Evolutionary conservation across 2,797 vertebrate species (phyloP), one percentile per base, ranked within the genome.

Genomic region (Okamejei kenojei): DNA sequence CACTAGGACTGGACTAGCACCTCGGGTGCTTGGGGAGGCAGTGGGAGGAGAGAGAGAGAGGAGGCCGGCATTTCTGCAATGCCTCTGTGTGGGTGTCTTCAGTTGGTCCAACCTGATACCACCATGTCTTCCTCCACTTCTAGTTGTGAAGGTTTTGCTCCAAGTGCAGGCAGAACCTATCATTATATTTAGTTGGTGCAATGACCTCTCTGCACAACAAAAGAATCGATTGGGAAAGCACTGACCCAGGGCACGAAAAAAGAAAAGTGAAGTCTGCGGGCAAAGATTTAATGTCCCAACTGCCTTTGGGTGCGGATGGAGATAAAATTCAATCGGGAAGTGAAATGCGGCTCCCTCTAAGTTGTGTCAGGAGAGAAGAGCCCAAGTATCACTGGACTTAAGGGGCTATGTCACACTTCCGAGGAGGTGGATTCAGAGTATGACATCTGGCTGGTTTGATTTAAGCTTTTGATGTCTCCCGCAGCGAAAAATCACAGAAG

Each of bases 151-250:
- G 84, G 63, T 68, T 65, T 88, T 11, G n/a, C 32, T 68, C n/a
- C n/a, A 68, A 65, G 19, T 88, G 61, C 84, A 35, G 65, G 84
- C 84, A 35, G 63, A 88, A 21, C 32, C 35, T 65, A 68, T 88
- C 17, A 65, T 9, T 65, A 88, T 65, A 45, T 88, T 68, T 68
- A 88, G 63, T 88, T 88, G 84, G 84, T 65, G 65, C 61, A 88
- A 65, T 17, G n/a, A 68, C 68, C 84, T 88, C 84, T 88, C 81
- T 63, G 58, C 29, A n/a, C 32, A 65, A 86, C 58, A 58, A 88
- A 68, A 88, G 7, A 21, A 88, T 0, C 15, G 7, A 88, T 65
- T 65, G 61, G 32, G 15, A 32, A 88, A 88, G 10, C 17, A 4
- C 13, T 68, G 61, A 21, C 61, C n/a, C 17, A 21, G 63, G n/a